Evolutionary conservation across 2,113 vertebrate species (phyloP), one percentile per base, ranked within the genome.

Genomic region (Dromiciops gliroides): DNA sequence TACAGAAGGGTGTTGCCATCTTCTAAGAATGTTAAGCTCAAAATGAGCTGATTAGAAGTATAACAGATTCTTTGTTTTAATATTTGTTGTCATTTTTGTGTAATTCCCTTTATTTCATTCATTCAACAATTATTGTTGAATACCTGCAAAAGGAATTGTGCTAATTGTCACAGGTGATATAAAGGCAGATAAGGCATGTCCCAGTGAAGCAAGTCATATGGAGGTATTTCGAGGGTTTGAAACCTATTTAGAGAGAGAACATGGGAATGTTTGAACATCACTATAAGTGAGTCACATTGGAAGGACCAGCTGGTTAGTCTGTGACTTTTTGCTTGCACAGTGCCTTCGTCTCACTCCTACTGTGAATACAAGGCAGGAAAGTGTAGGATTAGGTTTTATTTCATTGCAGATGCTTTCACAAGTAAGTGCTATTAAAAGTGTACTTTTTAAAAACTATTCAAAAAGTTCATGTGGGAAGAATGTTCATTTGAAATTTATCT

Each of bases 401-500:
- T 94, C 91, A 94, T 50, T 47, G 4, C 48, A 23, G 56, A 90
- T 93, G 92, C 75, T 94, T 47, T 52, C 51, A 28, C 52, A 90
- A 93, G 25, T 89, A 48, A 96, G 95, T 96, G 14, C 67, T 93
- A 22, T 44, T 90, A 88, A 92, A 92, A 94, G 22, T 23, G 89
- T 23, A 3, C 93, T 24, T 26, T 48, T 5, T 50, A 90, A 93
- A 92, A 90, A 92, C 90, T 25, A 6, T 50, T 95, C 93, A 89
- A 75, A 92, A 60, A 50, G 31, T n/a, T 67, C 31, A n/a, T 67
- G 1, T 67, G 60, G 60, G 60, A 67, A n/a, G 12, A 67, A 37
- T n/a, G 14, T 67, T 67, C 31, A 37, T n/a, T 67, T 67, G 37
- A 67, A 37, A 67, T n/a, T 67, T 16, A 67, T 67, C 31, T n/a